These are phyloP conservation scores for Mesopsocus fuscifrons DNA, from an alignment of 2,888 invertebrate species.

Conservation along the genomic window DNA sequence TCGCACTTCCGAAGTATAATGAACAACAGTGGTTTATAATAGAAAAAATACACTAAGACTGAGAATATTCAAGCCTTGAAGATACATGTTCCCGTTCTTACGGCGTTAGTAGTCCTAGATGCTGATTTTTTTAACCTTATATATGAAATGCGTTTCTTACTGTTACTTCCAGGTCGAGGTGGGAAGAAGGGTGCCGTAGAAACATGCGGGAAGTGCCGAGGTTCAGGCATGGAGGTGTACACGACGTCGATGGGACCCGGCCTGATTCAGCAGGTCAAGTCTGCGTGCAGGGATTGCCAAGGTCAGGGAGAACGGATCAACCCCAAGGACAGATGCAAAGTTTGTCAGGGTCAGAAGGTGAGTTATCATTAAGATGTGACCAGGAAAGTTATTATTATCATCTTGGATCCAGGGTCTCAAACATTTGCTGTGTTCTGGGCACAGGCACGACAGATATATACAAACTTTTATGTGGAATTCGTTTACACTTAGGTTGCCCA, in stretches of 20 bases:
- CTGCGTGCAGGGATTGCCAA: constrained; percentile 66
- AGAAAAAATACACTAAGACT: neutral
- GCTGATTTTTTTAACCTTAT: no score
- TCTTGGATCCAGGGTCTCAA: no score
- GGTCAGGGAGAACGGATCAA: constrained; percentile 74
- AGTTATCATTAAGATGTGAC: constrained; percentile 9
- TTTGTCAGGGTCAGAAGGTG: constrained; percentile 71
- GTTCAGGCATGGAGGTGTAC: constrained; percentile 63
- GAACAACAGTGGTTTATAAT: no score
- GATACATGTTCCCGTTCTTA: no score
- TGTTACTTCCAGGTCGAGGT: constrained; percentile 46
- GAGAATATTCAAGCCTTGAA: constrained; percentile 11
- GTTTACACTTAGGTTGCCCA: no score
- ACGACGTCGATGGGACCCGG: constrained; percentile 55
- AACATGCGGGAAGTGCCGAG: constrained; percentile 71
- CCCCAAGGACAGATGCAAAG: constrained; percentile 84
- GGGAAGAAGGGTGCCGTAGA: constrained; percentile 86
- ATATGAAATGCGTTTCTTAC: no score
- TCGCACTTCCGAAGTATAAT: no score
- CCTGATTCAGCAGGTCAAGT: constrained; percentile 81
- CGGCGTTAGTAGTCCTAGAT: no score
- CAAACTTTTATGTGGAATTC: no score
- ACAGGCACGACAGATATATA: no score
- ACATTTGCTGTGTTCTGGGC: no score
- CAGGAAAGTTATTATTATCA: no score